Evolutionary conservation across 1,140 invertebrate genomes (phyloP), one percentile per base, ranked within the genome.

Genomic region (Pseudomyrmex sp.): DNA sequence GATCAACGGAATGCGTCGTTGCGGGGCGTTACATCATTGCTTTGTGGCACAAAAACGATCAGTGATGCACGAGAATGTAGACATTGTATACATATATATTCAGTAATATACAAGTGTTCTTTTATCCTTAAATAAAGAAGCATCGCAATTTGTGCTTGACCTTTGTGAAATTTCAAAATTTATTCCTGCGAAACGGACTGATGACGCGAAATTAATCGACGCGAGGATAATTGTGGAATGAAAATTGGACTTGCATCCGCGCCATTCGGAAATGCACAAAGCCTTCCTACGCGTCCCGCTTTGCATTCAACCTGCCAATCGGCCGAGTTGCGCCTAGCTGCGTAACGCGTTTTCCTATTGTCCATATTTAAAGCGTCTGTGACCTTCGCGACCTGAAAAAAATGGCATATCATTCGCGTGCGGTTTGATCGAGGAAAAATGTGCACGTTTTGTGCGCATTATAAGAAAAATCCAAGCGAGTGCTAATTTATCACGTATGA

Each of bases 1-100:
- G 76, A 80, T 72, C 44, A 72, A 54, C 44, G 76, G 46, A 80
- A 70, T 58, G 76, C 76, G 66, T 26, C 54, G 76, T 72, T 72
- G 44, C n/a, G 59, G 54, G 20, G 20, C 76, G 56, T 80, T 80
- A 58, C 76, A 61, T 80, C 76, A 72, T 70, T 80, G 70, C 20
- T 62, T 80, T 48, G 23, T 2, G 35, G 35, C 35, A 26, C 23
- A 13, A 18, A 65, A 62, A 26, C 26, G 61, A 65, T 23, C 26
- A 54, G 44, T 65, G 50, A 44, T 52, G 61, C 4, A 46, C 5
- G 13, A 48, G 54, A 13, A 61, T 7, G 5, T 35, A 20, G 23
- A 18, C 48, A 18, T 59, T 79, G n/a, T 50, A 46, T 10, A 7
- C 5, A 65, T 44, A 46, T 10, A 7, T 12, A 65, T 44, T 65